These are phyloP conservation scores for Auanema freiburgensis DNA, from an alignment of 2,888 invertebrate genomes.

Conservation along the genomic window DNA sequence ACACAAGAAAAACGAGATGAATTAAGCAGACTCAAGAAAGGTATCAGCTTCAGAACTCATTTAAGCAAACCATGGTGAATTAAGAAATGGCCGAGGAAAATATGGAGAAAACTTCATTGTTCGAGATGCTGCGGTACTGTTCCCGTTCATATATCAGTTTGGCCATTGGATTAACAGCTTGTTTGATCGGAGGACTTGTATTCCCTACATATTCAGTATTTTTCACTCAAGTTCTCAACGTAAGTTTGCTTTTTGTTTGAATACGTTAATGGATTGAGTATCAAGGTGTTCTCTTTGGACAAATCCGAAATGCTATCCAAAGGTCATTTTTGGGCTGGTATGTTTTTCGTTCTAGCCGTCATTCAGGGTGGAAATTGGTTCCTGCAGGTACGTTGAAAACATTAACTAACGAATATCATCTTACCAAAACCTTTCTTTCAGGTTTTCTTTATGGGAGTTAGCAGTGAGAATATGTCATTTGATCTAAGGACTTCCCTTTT, in stretches of 20 bases:
- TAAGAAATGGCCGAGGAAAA: conserved; percentile 41
- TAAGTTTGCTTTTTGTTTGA: conserved; percentile 11
- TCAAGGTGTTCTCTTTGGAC: not conserved
- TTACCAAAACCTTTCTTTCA: conserved; percentile 14
- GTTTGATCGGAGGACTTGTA: conserved; percentile 65
- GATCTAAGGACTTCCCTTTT: conserved; percentile 65
- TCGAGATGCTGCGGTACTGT: conserved; percentile 64
- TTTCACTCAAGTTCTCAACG: conserved; percentile 61
- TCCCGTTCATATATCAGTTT: conserved; percentile 53
- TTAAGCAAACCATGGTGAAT: too few species aligned
- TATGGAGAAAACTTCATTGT: conserved; percentile 39
- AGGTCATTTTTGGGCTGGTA: conserved; percentile 67
- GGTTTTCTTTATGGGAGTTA: conserved; percentile 63
- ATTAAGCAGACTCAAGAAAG: conserved; percentile 36
- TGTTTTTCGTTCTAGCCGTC: conserved; percentile 64
- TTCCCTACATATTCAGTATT: conserved; percentile 68
- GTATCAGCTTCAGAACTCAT: conserved; percentile 4
- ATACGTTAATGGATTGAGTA: not conserved
- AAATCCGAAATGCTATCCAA: conserved; percentile 58
- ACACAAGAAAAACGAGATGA: conserved; percentile 36
- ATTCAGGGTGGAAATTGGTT: conserved; percentile 64
- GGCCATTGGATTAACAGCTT: conserved; percentile 63
- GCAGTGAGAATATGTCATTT: conserved; percentile 65
- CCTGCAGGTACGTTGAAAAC: conserved; percentile 48
- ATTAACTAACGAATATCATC: not conserved